phyloP scores from a whole-genome alignment of 2,888 invertebrate genomes.

The Agrypnus murinus region DNA sequence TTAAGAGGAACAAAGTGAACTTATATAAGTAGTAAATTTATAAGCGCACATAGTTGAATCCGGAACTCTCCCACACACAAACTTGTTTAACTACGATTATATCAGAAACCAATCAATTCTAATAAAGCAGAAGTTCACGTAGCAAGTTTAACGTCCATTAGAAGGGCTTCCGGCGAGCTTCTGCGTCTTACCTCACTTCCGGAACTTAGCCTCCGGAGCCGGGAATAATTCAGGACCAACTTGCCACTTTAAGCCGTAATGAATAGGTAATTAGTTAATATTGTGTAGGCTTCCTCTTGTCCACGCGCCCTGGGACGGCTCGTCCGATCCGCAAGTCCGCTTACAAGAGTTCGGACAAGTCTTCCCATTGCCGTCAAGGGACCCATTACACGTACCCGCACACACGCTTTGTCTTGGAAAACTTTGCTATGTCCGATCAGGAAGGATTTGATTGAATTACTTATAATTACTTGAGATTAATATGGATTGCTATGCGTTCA shows the following conservation, averaged over 20 bases:
- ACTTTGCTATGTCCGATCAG: conserved; percentile 64
- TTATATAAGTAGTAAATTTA: conserved; percentile 29
- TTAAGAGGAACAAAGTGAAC: conserved; percentile 20
- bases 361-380: conserved; percentile 66
- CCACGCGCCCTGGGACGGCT: conserved; percentile 64
- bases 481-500: conserved; percentile 52
- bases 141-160: conserved; percentile 64
- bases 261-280: conserved; percentile 73
- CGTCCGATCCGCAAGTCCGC: conserved; percentile 52
- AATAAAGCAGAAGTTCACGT: conserved; percentile 64
- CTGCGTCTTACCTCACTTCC: conserved; percentile 71
- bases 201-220: conserved; percentile 68
- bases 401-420: conserved; percentile 59
- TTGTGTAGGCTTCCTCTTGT: conserved; percentile 67
- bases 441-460: conserved; percentile 70
- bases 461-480: conserved; percentile 67
- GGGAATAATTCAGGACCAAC: conserved; percentile 72
- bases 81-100: conserved; percentile 56
- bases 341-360: conserved; percentile 61
- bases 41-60: conserved; percentile 26
- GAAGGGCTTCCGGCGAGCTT: conserved; percentile 68
- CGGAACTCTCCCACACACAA: conserved; percentile 46
- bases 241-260: conserved; percentile 73
- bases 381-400: conserved; percentile 67
- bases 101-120: conserved; percentile 69